Evolutionary conservation across 2,888 invertebrate genomes (phyloP), one percentile per base, ranked within the genome.

Genomic region (Machimus atricapillus): DNA sequence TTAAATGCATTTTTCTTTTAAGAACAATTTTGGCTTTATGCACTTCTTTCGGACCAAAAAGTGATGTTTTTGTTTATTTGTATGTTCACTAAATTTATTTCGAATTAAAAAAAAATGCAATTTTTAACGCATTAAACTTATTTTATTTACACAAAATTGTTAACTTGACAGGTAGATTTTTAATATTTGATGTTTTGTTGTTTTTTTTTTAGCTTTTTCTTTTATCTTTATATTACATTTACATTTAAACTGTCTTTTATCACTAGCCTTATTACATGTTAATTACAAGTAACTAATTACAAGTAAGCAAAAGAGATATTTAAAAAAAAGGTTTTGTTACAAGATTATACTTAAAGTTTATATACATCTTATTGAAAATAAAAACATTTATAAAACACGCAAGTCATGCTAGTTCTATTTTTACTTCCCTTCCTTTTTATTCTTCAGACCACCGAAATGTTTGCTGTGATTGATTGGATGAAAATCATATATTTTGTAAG

Each of bases 111-210:
- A 46, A 16, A 43, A 46, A 86, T 58, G 77, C 86, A 78, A 86
- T 78, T 52, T 56, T 56, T 76, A 86, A 86, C 52, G 37, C 86
- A 86, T 76, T 73, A 86, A 78, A 86, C 56, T 58, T 58, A 78
- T 78, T 85, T 86, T 74, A 86, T 86, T 86, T 78, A 86, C 76
- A 78, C 86, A 86, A 86, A 86, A 78, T 85, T 85, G 76, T 85
- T 85, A 86, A 52, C 8, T 40, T 66, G 56, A 86, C 58, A 77
- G 37, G 37, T 76, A 74, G 46, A 85, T 85, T 77, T 46, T 40
- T 73, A 73, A 85, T 74, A 40, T 81, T 81, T 81, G 56, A 82
- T 58, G 27, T 81, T 82, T 82, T 82, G 82, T 82, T 82, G 37
- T 34, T 82, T 82, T 58, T 52, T 52, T 52, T 52, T 52, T 58